phyloP scores from a whole-genome alignment of 1,140 invertebrate species.

The Pentalonia nigronervosa region DNA sequence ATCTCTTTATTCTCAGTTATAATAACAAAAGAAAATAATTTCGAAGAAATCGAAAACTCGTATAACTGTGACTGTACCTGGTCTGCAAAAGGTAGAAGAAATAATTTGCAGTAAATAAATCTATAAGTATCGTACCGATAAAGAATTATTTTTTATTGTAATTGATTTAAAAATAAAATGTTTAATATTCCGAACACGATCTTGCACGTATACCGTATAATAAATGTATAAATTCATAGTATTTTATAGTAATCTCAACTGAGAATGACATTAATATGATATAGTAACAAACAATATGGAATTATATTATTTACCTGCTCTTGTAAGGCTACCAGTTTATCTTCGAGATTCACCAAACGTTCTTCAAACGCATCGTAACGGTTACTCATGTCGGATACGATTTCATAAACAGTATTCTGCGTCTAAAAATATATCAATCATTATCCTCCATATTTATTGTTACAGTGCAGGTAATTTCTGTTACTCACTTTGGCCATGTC shows the following conservation, averaged over 20 bases:
- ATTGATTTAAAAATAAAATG: neutral
- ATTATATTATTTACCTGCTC: constrained; percentile 67
- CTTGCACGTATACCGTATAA: neutral
- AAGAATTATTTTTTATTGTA: constrained; percentile 5
- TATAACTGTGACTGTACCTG: neutral
- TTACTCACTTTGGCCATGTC: constrained; percentile 97
- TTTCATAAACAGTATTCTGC: constrained; percentile 95
- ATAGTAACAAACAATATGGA: neutral
- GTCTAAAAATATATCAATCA: constrained; percentile 79
- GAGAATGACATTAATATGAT: neutral
- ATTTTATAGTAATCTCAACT: neutral
- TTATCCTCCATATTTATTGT: constrained; percentile 62
- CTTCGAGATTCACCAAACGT: constrained; percentile 83
- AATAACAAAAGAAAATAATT: constrained; percentile 5
- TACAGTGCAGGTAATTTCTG: neutral
- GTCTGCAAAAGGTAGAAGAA: neutral
- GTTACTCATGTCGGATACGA: constrained; percentile 93
- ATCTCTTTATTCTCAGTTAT: constrained; percentile 1
- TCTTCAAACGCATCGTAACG: constrained; percentile 90
- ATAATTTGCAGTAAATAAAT: neutral
- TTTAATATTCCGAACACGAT: constrained; percentile 5
- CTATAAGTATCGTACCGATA: neutral
- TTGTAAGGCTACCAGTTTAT: constrained; percentile 78
- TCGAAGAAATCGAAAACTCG: neutral
- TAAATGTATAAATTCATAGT: neutral